Conservation (phyloP, 1,140 invertebrate species). For the Spodoptera litura region DNA sequence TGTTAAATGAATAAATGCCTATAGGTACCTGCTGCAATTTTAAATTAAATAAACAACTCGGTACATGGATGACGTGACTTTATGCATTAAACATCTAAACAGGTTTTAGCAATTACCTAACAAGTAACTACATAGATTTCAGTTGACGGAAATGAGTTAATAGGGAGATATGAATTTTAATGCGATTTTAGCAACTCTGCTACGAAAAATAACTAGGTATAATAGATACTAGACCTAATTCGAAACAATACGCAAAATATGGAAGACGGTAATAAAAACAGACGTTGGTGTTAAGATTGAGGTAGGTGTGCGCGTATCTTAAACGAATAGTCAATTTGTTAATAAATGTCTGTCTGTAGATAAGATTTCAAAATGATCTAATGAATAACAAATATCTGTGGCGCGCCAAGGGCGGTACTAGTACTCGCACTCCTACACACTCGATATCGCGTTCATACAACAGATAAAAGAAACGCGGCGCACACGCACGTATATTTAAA, state of each 20-base stretch:
- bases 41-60: conserved; percentile 6
- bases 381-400: conserved; percentile 48
- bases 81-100: conserved; percentile 18
- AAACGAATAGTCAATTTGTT: conserved; percentile 38
- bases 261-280: conserved; percentile 12
- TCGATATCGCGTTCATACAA: conserved; percentile 29
- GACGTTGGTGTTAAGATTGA: not conserved
- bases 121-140: not conserved
- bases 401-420: conserved; percentile 52
- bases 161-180: not conserved
- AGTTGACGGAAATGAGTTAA: not conserved
- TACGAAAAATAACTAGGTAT: not conserved
- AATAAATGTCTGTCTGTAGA: conserved; percentile 39
- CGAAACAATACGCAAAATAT: not conserved
- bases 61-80: not conserved
- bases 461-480: conserved; percentile 42
- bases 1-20: not conserved
- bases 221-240: not conserved
- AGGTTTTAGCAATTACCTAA: conserved; percentile 14
- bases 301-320: not conserved
- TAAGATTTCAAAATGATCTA: conserved; percentile 44
- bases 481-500: conserved; percentile 50
- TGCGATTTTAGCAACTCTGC: not conserved
- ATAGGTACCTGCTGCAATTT: not conserved
- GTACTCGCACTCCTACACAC: conserved; percentile 46